Evolutionary conservation across 1,140 invertebrate genomes (phyloP).

Genomic region (Cherax quadricarinatus): DNA sequence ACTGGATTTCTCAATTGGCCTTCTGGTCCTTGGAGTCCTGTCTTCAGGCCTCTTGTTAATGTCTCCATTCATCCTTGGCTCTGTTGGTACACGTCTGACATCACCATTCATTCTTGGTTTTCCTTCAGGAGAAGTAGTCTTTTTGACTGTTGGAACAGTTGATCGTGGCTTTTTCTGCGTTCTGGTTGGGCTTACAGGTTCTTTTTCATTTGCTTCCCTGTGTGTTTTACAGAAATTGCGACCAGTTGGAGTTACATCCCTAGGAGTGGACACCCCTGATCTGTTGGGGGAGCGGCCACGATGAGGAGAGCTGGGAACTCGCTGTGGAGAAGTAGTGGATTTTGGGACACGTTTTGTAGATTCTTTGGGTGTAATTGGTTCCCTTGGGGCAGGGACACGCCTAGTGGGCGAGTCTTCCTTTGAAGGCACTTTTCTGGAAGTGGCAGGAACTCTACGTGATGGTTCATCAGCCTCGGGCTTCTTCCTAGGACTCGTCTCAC

Average conservation of each 20-base stretch:
- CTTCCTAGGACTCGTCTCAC: conserved; percentile 53
- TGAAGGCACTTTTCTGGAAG: conserved; percentile 5
- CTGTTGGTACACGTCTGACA: conserved; percentile 28
- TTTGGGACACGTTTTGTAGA: conserved; percentile 43
- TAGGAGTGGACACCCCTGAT: neutral
- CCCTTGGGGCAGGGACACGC: conserved; percentile 16
- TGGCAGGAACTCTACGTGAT: conserved; percentile 3
- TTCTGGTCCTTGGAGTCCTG: conserved; percentile 40
- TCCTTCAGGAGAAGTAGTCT: conserved; percentile 46
- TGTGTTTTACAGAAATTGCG: conserved; percentile 59
- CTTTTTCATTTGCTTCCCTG: conserved; percentile 23
- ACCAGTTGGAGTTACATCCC: conserved; percentile 63
- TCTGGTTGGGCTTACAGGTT: conserved; percentile 56
- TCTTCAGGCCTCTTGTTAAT: conserved; percentile 27
- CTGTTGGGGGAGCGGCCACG: conserved; percentile 27
- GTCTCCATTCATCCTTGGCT: conserved; percentile 52
- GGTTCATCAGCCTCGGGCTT: conserved; percentile 32
- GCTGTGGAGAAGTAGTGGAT: conserved; percentile 40
- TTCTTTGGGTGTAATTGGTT: conserved; percentile 10
- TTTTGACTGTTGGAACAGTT: conserved; percentile 30
- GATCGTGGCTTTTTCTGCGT: conserved; percentile 38
- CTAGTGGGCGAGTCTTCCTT: conserved; percentile 40
- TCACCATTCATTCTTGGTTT: conserved; percentile 62
- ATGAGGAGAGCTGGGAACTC: conserved; percentile 39
- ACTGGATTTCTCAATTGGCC: conserved; percentile 26